phyloP scores from a whole-genome alignment of 1,140 invertebrate species.

The Holotrichia oblita region DNA sequence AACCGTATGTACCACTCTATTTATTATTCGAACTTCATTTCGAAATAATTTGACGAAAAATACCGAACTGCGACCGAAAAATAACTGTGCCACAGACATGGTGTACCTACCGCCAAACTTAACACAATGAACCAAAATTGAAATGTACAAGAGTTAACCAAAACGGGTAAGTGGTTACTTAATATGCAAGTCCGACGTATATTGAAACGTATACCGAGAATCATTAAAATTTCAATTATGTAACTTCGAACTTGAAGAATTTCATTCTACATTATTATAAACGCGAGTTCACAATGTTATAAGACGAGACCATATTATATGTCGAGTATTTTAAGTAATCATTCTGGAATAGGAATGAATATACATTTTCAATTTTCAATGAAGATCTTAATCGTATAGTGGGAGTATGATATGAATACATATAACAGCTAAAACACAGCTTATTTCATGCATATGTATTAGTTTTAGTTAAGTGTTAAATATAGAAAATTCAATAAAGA shows the following conservation, averaged over 20 bases:
- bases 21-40: no score
- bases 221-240: constrained; percentile 35
- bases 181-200: constrained; percentile 3
- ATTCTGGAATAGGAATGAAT: not conserved
- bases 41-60: no score
- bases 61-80: not conserved
- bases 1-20: no score
- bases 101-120: not conserved
- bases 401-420: not conserved
- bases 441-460: no score
- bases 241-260: constrained; percentile 29
- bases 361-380: not conserved
- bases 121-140: constrained; percentile 26
- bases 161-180: not conserved
- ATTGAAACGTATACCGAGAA: constrained; percentile 18
- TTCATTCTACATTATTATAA: constrained; percentile 6
- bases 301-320: not conserved
- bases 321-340: constrained; percentile 23
- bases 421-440: no score
- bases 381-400: not conserved
- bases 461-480: no score
- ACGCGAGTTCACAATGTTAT: not conserved
- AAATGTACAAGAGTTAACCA: constrained; percentile 25
- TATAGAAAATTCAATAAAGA: no score
- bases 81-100: constrained; percentile 19